These are phyloP conservation scores for Numida meleagris DNA, from an alignment of 2,113 vertebrate genomes.

Conservation along the genomic window DNA sequence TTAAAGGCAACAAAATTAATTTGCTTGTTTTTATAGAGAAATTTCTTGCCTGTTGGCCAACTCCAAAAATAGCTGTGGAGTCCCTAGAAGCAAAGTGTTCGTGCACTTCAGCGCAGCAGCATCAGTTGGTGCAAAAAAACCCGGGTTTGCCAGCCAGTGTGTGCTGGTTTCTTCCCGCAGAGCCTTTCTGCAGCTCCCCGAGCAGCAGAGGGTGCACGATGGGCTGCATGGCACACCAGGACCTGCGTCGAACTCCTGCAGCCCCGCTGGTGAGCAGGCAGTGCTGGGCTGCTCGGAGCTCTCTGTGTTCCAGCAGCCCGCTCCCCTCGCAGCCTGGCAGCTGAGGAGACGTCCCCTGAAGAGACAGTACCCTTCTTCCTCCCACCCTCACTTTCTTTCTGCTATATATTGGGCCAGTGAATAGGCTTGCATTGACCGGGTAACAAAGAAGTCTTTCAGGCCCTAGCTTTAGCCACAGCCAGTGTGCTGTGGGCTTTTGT, in stretches of 20 bases:
- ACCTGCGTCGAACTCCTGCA: neutral
- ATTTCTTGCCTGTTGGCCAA: neutral
- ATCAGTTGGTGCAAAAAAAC: neutral
- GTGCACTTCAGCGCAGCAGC: neutral
- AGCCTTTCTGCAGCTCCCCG: neutral
- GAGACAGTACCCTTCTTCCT: constrained; percentile 66
- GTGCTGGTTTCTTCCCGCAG: neutral
- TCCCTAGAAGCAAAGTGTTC: neutral
- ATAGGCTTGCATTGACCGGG: constrained; percentile 74
- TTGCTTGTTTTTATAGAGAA: neutral
- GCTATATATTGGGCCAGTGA: constrained; percentile 64
- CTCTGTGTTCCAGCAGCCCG: neutral
- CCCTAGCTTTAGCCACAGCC: constrained; percentile 26
- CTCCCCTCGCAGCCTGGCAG: constrained; percentile 50
- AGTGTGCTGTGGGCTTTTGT: constrained; percentile 69
- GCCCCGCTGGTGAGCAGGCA: neutral
- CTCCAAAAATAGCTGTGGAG: neutral
- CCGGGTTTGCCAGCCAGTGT: neutral
- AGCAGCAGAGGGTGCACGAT: accelerated
- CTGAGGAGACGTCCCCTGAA: constrained; percentile 72
- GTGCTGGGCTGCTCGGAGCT: neutral
- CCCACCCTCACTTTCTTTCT: constrained; percentile 29
- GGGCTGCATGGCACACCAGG: accelerated
- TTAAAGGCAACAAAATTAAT: neutral
- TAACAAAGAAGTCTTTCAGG: constrained; percentile 78